Evolutionary conservation across 2,888 invertebrate genomes (phyloP).

Genomic region (Ditula angustiorana): DNA sequence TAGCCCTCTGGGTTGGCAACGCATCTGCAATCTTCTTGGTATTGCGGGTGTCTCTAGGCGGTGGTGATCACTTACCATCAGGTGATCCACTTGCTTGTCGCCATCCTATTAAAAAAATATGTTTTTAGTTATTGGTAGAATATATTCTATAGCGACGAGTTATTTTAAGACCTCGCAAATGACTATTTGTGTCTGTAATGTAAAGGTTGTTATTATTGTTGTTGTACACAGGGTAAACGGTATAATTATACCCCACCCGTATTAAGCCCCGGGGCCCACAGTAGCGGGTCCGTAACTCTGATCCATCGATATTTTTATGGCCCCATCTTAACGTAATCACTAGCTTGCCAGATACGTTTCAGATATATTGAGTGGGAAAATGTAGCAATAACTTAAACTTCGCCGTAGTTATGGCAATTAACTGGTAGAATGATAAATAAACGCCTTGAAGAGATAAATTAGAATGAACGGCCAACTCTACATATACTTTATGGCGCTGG

Average conservation of each 20-base stretch:
- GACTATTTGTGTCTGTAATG: conserved; percentile 31
- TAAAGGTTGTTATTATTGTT: conserved; percentile 28
- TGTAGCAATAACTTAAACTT: conserved; percentile 30
- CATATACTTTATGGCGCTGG: too few relatives aligned
- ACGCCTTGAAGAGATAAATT: not conserved
- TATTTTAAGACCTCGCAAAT: conserved; percentile 29
- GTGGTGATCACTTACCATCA: too few relatives aligned
- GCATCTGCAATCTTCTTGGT: too few relatives aligned
- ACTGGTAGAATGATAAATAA: conserved; percentile 23
- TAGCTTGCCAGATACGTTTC: conserved; percentile 36
- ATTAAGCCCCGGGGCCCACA: conserved; percentile 26
- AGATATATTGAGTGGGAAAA: conserved; percentile 45
- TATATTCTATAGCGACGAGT: not conserved
- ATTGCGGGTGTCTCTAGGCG: too few relatives aligned
- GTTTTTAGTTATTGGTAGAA: not conserved
- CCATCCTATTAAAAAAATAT: too few relatives aligned
- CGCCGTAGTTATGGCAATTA: conserved; percentile 20
- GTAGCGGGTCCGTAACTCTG: conserved; percentile 45
- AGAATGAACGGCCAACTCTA: not conserved
- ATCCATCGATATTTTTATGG: conserved; percentile 48
- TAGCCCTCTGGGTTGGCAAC: too few relatives aligned
- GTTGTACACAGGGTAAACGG: conserved; percentile 21
- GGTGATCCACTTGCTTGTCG: too few relatives aligned
- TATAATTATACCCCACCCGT: conserved; percentile 22
- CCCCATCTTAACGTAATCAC: conserved; percentile 47